Percentiles rank a stretch among this genome's conserved stretches.
phyloP scores from a whole-genome alignment of 2,888 invertebrate species.

The Nyleta sp. region DNA sequence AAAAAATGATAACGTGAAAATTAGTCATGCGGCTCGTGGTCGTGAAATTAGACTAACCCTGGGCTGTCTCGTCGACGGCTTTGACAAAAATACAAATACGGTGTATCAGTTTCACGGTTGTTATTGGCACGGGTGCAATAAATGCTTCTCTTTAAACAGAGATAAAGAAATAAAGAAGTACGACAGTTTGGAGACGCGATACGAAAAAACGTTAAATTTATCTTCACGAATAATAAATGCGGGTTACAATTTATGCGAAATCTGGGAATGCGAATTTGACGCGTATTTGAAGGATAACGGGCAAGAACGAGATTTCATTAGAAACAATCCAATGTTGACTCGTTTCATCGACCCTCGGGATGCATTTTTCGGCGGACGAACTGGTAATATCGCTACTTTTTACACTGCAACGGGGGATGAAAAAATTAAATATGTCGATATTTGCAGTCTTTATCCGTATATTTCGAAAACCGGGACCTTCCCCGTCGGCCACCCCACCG shows the following conservation, averaged over 20 bases:
- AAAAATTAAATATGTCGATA: neutral
- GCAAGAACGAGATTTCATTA: neutral
- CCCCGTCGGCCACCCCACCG: conserved; percentile 64
- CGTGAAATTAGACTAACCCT: neutral
- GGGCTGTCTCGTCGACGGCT: conserved; percentile 7
- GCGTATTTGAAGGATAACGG: neutral
- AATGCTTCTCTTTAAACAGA: neutral
- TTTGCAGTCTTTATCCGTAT: conserved; percentile 58
- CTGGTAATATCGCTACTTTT: neutral
- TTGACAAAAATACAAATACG: conserved; percentile 1
- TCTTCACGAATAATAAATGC: neutral
- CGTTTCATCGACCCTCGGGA: conserved; percentile 2
- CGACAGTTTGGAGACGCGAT: neutral
- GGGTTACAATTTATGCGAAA: neutral
- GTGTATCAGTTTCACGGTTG: conserved; percentile 30
- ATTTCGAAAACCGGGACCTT: conserved; percentile 68
- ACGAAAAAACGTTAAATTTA: neutral
- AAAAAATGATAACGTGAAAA: neutral
- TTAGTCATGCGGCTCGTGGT: neutral
- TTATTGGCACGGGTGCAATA: conserved; percentile 14
- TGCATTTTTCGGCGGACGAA: conserved; percentile 32
- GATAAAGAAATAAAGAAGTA: neutral
- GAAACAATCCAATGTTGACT: neutral
- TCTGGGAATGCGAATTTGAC: conserved; percentile 15
- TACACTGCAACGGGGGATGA: neutral